A percentile compares a stretch with the other conserved stretches of the same genome.
Evolutionary conservation across 2,113 vertebrate species (phyloP).

Genomic region (Hippopotamus amphibius): DNA sequence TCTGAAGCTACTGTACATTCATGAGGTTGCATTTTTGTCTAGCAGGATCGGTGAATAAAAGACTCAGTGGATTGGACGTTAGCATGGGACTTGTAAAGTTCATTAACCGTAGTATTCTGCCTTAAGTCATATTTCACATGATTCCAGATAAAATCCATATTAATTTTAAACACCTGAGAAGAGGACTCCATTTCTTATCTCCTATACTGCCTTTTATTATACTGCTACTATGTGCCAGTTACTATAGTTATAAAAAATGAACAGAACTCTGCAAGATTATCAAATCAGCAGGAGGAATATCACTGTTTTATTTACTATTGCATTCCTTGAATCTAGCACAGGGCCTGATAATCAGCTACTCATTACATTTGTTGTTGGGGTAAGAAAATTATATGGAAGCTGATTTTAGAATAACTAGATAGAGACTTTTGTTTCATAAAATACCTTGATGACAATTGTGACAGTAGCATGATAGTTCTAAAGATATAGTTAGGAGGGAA

Average conservation of each 20-base stretch:
- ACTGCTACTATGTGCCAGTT: neutral
- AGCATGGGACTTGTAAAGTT: neutral
- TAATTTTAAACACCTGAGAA: neutral
- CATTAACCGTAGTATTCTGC: neutral
- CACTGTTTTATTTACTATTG: neutral
- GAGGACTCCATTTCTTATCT: neutral
- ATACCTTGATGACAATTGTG: neutral
- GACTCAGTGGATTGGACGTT: neutral
- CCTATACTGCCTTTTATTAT: neutral
- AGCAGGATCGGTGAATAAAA: neutral
- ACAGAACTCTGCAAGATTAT: neutral
- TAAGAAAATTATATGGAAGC: neutral
- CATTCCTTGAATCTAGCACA: neutral
- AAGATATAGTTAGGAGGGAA: neutral
- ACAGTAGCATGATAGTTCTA: neutral
- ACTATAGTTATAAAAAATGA: neutral
- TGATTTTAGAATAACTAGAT: neutral
- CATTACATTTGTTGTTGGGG: neutral
- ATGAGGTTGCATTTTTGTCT: neutral
- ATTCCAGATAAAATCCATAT: slow-evolving; percentile 1
- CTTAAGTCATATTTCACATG: neutral
- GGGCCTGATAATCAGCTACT: neutral
- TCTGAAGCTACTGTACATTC: neutral
- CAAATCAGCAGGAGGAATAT: neutral
- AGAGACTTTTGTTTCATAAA: neutral